A percentile compares a stretch with the other conserved stretches of the same genome.
phyloP scores from a whole-genome alignment of 2,888 invertebrate species.

The Acronicta leporina region DNA sequence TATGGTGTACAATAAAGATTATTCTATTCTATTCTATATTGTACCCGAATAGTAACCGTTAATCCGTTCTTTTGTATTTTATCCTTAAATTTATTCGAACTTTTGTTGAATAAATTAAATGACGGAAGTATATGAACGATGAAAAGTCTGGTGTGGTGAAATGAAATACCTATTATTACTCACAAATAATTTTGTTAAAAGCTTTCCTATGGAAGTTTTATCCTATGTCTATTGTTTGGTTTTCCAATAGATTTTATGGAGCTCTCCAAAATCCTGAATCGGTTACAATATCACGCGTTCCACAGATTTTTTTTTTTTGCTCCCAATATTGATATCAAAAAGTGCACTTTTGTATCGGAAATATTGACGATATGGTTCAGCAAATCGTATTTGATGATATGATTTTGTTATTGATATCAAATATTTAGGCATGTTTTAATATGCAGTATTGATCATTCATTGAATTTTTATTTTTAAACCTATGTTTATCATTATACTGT shows the following conservation, averaged over 20 bases:
- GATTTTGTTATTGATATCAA: constrained; percentile 10
- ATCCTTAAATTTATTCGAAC: no score
- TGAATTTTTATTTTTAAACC: not conserved
- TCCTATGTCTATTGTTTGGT: constrained; percentile 35
- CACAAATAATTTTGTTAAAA: constrained; percentile 45
- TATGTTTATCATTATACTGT: no score
- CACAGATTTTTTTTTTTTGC: constrained; percentile 27
- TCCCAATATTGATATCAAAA: constrained; percentile 31
- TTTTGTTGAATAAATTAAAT: no score
- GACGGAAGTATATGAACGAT: not conserved
- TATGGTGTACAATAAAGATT: no score
- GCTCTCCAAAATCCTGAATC: constrained; percentile 36
- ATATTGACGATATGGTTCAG: constrained; percentile 12
- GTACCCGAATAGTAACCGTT: no score
- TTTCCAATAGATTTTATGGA: constrained; percentile 38
- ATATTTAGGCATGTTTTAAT: not conserved
- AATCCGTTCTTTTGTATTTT: no score
- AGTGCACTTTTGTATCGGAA: constrained; percentile 26
- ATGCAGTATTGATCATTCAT: not conserved
- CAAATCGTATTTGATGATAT: constrained; percentile 5
- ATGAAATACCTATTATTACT: constrained; percentile 9
- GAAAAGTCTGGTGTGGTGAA: no score
- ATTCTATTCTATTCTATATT: no score
- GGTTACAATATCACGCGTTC: constrained; percentile 41
- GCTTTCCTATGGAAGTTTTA: constrained; percentile 22